Percentiles rank a stretch among this genome's conserved stretches.
phyloP scores from a whole-genome alignment of 2,888 invertebrate species.

The Steinernema hermaphroditum region DNA sequence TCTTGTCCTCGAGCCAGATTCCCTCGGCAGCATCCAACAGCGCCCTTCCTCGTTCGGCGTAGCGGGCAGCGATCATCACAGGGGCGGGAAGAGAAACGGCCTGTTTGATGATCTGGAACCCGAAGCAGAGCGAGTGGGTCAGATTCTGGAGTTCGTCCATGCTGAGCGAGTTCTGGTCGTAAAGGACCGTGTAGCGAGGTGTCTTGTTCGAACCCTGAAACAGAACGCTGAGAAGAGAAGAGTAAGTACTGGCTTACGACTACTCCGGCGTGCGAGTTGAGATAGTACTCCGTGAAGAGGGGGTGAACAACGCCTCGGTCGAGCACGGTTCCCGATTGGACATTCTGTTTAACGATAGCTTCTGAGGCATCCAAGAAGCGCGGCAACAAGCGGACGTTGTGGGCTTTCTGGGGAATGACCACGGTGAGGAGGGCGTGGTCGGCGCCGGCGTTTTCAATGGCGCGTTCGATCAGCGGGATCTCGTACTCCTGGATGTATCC shows the following conservation, averaged over 20 bases:
- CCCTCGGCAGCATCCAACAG: not conserved
- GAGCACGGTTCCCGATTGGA: not conserved
- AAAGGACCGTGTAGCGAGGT: not conserved
- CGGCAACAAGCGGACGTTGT: slow-evolving; percentile 39
- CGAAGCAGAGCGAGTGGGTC: slow-evolving; percentile 3
- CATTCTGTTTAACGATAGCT: not conserved
- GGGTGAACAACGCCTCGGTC: not conserved
- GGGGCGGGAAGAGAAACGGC: not conserved
- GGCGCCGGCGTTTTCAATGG: slow-evolving; percentile 32
- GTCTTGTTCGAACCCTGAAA: not conserved
- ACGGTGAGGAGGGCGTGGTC: slow-evolving; percentile 42
- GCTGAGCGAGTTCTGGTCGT: not conserved
- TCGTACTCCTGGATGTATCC: slow-evolving; percentile 46
- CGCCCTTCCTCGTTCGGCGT: not conserved
- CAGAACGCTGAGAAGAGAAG: no score
- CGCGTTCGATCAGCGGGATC: slow-evolving; percentile 45
- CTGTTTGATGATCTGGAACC: not conserved
- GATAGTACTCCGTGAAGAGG: not conserved
- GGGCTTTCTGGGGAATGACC: slow-evolving; percentile 51
- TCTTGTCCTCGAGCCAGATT: not conserved
- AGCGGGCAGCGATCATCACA: not conserved
- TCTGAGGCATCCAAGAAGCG: not conserved
- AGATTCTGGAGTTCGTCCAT: not conserved
- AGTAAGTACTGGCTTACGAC: not conserved
- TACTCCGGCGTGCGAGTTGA: not conserved